Conservation (phyloP, 2,797 vertebrate genomes). For the Acomys russatus region DNA sequence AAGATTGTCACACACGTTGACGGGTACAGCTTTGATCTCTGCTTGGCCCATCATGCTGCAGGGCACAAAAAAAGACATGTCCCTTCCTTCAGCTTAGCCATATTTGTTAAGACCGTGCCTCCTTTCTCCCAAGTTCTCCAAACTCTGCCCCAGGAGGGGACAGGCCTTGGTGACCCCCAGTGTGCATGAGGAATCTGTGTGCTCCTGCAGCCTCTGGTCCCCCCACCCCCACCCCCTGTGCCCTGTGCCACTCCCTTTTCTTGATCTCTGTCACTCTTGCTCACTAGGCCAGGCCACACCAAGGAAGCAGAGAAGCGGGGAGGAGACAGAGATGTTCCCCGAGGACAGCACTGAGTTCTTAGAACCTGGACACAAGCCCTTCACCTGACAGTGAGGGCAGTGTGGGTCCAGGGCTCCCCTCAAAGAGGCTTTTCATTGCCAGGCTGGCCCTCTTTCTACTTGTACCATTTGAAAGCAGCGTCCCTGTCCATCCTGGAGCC, state of each 20-base stretch:
- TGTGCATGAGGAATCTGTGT: background rate
- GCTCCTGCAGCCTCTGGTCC: background rate
- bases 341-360: background rate
- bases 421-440: too few relatives aligned
- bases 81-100: background rate
- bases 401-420: rapidly evolving
- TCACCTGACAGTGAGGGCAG: background rate
- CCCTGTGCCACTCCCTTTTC: background rate
- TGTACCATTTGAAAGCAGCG: background rate
- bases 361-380: background rate
- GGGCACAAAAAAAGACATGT: background rate
- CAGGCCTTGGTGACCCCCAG: background rate
- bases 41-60: background rate
- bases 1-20: background rate
- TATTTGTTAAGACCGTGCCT: background rate
- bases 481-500: background rate
- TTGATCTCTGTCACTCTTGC: background rate
- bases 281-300: background rate
- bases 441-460: background rate
- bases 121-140: background rate
- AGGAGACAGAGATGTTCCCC: background rate
- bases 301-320: background rate
- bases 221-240: rapidly evolving
- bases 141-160: background rate
- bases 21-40: background rate